These are phyloP conservation scores for Xiphophorus maculatus DNA, from an alignment of 2,113 vertebrate species.

Conservation along the genomic window DNA sequence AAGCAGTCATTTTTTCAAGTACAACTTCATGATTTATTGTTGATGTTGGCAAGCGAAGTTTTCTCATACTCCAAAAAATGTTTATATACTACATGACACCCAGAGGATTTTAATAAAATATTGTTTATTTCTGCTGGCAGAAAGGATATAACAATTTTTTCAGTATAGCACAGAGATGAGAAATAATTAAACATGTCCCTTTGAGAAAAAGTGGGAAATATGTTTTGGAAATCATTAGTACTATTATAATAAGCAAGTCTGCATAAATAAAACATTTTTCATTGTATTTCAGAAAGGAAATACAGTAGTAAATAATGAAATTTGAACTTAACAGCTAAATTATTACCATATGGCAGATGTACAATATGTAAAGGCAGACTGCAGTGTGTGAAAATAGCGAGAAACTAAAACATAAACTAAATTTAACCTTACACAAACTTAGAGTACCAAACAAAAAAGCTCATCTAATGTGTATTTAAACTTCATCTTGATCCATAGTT, in stretches of 20 bases:
- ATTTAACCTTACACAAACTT: neutral
- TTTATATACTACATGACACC: neutral
- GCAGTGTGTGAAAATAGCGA: slow-evolving; percentile 13
- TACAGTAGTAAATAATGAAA: neutral
- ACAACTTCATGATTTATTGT: neutral
- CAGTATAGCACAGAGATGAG: neutral
- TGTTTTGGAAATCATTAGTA: neutral
- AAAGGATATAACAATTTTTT: neutral
- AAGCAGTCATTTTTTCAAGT: too few relatives aligned
- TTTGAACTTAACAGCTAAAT: neutral
- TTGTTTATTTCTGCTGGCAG: neutral
- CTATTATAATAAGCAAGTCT: slow-evolving; percentile 5
- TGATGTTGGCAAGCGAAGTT: neutral
- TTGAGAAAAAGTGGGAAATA: neutral
- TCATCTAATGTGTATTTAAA: neutral
- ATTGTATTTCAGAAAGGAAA: slow-evolving; percentile 28
- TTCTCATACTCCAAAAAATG: neutral
- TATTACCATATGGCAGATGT: neutral
- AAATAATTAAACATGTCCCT: neutral
- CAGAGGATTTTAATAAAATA: neutral
- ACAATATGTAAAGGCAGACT: slow-evolving; percentile 1
- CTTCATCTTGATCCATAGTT: slow-evolving; percentile 47
- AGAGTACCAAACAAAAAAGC: neutral
- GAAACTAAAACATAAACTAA: slow-evolving; percentile 7
- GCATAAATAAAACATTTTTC: neutral